These are phyloP conservation scores for Calameuta filiformis DNA, from an alignment of 2,888 invertebrate genomes.

Conservation along the genomic window DNA sequence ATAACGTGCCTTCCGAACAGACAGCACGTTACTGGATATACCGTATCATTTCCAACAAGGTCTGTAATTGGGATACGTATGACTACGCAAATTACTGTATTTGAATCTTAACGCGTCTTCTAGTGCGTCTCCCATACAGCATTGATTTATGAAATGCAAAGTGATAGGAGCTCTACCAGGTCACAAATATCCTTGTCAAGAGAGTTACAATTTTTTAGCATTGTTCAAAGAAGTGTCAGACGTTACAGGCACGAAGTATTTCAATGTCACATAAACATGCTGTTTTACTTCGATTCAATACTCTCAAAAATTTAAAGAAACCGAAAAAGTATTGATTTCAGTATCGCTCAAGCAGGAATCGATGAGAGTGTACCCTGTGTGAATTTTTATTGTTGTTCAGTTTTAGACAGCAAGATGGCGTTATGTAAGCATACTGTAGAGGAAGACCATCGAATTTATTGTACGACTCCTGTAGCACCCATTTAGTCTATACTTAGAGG, in stretches of 20 bases:
- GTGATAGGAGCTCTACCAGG: not conserved
- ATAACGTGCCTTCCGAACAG: not conserved
- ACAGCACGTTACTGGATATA: not conserved
- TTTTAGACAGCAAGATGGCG: not conserved
- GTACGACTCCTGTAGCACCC: not conserved
- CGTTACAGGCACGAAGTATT: not conserved
- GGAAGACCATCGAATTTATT: not conserved
- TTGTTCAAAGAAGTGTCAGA: not conserved
- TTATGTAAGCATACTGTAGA: not conserved
- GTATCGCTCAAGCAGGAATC: not conserved
- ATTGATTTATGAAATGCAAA: not conserved
- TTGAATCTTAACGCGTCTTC: not conserved
- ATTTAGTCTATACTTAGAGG: not conserved
- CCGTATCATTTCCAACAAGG: not conserved
- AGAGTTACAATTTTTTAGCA: not conserved
- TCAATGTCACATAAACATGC: not conserved
- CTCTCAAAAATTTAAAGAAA: not conserved
- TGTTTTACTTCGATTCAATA: not conserved
- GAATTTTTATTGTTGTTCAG: not conserved
- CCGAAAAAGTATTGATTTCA: not conserved
- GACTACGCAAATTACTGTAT: not conserved
- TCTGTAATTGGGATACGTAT: not conserved
- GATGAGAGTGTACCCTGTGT: not conserved
- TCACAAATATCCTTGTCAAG: not conserved
- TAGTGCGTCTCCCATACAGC: not conserved